Percentiles rank a stretch among this genome's conserved stretches.
Evolutionary conservation across 2,797 vertebrate genomes (phyloP).

Genomic region (Lycodopsis pacificus): DNA sequence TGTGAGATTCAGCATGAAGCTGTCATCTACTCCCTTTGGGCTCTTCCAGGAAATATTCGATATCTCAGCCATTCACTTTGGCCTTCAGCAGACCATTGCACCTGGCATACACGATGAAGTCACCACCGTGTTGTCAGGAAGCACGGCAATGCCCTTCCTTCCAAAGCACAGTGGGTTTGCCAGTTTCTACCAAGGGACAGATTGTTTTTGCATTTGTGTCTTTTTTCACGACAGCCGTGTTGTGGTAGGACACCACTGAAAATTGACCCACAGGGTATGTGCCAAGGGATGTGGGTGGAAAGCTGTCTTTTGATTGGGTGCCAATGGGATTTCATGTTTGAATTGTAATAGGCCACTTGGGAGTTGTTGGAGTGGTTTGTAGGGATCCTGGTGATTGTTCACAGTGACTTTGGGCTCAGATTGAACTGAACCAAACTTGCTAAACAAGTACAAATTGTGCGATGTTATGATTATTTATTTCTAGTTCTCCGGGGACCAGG

Average conservation of each 20-base stretch:
- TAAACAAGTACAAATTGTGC: constrained; percentile 39
- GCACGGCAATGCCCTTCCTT: constrained; percentile 37
- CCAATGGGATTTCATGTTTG: constrained; percentile 53
- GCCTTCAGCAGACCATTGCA: constrained; percentile 35
- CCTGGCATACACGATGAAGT: constrained; percentile 56
- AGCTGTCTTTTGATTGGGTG: constrained; percentile 59
- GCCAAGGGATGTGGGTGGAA: constrained; percentile 40
- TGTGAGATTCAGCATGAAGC: constrained; percentile 9
- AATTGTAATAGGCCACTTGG: constrained; percentile 54
- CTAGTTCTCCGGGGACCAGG: constrained; percentile 30
- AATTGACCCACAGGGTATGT: constrained; percentile 40
- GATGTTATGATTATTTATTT: constrained; percentile 56
- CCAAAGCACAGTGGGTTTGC: constrained; percentile 29
- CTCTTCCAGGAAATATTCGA: constrained; percentile 46
- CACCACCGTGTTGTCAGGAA: constrained; percentile 40
- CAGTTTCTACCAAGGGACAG: constrained; percentile 52
- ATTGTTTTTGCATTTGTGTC: constrained; percentile 52
- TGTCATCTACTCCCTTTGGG: constrained; percentile 1
- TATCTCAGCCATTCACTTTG: constrained; percentile 44
- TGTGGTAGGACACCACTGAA: constrained; percentile 44
- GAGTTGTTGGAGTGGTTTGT: constrained; percentile 26
- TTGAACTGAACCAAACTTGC: constrained; percentile 51
- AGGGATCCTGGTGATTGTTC: constrained; percentile 55
- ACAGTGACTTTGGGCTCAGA: constrained; percentile 40
- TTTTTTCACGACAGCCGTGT: constrained; percentile 44